A percentile compares a stretch with the other conserved stretches of the same genome.
Conservation (phyloP, 2,888 invertebrate genomes). For the Drosophila peninsularis region DNA sequence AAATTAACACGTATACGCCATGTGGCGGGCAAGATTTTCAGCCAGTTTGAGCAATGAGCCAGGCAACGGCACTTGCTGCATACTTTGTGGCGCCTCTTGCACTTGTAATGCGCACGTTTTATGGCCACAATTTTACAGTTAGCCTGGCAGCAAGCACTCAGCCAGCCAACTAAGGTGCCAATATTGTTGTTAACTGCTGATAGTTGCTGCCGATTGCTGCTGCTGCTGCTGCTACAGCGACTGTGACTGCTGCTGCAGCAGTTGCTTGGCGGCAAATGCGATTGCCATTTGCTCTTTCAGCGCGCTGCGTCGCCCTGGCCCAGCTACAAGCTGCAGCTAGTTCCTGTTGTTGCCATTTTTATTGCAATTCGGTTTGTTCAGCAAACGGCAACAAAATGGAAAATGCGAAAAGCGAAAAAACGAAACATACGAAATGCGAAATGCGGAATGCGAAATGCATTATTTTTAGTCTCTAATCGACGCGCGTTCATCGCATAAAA, state of each 20-base stretch:
- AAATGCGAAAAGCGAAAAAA: conserved; percentile 4
- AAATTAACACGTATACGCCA: conserved; percentile 77
- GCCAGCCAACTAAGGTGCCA: conserved; percentile 68
- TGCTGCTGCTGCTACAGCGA: conserved; percentile 27
- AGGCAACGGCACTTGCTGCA: conserved; percentile 34
- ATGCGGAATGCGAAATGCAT: conserved; percentile 64
- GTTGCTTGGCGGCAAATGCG: conserved; percentile 61
- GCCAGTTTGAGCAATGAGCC: conserved; percentile 47
- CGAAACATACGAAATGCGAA: conserved; percentile 22
- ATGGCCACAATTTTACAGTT: conserved; percentile 77
- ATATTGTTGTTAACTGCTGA: conserved; percentile 81
- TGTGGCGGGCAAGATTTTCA: conserved; percentile 66
- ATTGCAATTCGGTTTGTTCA: conserved; percentile 62
- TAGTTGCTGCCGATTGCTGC: conserved; percentile 64
- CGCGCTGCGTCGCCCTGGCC: conserved; percentile 27
- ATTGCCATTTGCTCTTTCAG: conserved; percentile 60
- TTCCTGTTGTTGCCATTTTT: conserved; percentile 57
- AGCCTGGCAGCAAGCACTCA: conserved; percentile 57
- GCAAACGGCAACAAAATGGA: conserved; percentile 29
- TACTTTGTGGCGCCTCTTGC: conserved; percentile 62
- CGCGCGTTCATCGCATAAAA: conserved; percentile 81
- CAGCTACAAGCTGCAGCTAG: neutral
- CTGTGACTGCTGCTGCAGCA: conserved; percentile 23
- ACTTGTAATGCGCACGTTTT: conserved; percentile 71
- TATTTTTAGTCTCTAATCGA: conserved; percentile 80